Evolutionary conservation across 2,113 vertebrate species (phyloP), one percentile per base, ranked within the genome.

Genomic region (Dicrurus megarhynchus): DNA sequence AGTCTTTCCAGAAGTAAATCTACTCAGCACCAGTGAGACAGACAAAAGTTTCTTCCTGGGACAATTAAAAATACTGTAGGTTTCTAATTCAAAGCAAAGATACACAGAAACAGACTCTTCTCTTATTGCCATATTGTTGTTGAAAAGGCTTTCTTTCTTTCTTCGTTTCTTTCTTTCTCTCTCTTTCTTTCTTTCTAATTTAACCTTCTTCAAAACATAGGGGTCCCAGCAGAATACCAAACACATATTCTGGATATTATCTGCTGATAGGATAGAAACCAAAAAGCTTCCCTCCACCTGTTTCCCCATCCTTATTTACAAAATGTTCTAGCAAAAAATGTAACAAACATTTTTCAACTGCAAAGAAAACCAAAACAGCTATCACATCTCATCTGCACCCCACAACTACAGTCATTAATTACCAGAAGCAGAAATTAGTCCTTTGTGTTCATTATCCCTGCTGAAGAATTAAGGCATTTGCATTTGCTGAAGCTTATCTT

Each of bases 401-500:
- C 39, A 28, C 56, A 93, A 53, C 70, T 65, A 61, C 26, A 50
- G 71, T 44, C 70, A 90, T 68, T 83, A 75, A 21, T 60, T 46
- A 77, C 52, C 30, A 70, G 80, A 89, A 92, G 35, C 37, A 89
- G 59, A 87, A 84, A 85, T 84, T 46, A 78, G 83, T 42, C 76
- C 71, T 93, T 83, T 56, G 56, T 49, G 71, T 44, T 86, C 3
- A 5, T 76, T 85, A 87, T 73, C 63, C 87, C n/a, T 33, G 52
- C 56, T 81, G 44, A 89, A 93, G 79, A 94, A 96, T 70, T 67
- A 89, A 49, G 82, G 27, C 71, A 84, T 64, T 90, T 80, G 67
- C 56, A 77, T 80, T 76, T 93, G 67, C 85, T 55, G 71, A 74
- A 85, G 79, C 71, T 94, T 90, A 86, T 94, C 82, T 91, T 84